Percentiles rank a stretch among this genome's conserved stretches.
Conservation (phyloP, 2,888 invertebrate genomes). For the Chelonus formosanus region DNA sequence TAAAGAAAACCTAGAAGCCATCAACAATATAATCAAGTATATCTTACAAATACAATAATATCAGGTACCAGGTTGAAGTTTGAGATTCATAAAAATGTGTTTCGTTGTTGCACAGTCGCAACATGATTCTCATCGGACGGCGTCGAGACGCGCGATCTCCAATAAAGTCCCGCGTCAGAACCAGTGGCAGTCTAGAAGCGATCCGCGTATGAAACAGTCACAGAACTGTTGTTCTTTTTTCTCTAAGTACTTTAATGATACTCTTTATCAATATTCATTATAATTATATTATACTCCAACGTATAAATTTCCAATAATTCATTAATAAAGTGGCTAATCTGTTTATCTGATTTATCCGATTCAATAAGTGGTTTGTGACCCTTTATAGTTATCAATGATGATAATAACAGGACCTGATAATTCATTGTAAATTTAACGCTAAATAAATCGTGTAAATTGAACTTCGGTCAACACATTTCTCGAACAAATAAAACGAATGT, state of each 20-base stretch:
- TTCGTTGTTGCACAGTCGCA: slow-evolving; percentile 25
- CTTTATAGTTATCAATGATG: too few relatives aligned
- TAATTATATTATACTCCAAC: too few relatives aligned
- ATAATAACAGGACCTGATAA: too few relatives aligned
- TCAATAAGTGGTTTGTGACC: too few relatives aligned
- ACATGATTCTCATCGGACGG: slow-evolving; percentile 25
- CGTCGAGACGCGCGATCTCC: slow-evolving; percentile 39
- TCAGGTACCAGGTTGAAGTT: background rate
- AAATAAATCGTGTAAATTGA: too few relatives aligned
- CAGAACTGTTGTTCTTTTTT: background rate
- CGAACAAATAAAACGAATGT: too few relatives aligned
- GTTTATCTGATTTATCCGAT: background rate
- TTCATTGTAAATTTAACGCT: too few relatives aligned
- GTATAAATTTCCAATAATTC: background rate
- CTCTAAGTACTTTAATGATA: background rate
- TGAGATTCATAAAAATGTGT: slow-evolving; percentile 14
- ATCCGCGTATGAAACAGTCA: slow-evolving; percentile 56
- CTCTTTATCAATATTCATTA: background rate
- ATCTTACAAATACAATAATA: too few relatives aligned
- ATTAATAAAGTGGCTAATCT: background rate
- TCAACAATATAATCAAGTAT: too few relatives aligned
- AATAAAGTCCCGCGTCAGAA: slow-evolving; percentile 31
- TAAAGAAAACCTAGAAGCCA: too few relatives aligned
- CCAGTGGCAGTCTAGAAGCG: slow-evolving; percentile 51
- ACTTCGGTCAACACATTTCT: too few relatives aligned